A percentile compares a stretch with the other conserved stretches of the same genome.
phyloP scores from a whole-genome alignment of 2,113 vertebrate genomes.

The Melanostigma gelatinosum region DNA sequence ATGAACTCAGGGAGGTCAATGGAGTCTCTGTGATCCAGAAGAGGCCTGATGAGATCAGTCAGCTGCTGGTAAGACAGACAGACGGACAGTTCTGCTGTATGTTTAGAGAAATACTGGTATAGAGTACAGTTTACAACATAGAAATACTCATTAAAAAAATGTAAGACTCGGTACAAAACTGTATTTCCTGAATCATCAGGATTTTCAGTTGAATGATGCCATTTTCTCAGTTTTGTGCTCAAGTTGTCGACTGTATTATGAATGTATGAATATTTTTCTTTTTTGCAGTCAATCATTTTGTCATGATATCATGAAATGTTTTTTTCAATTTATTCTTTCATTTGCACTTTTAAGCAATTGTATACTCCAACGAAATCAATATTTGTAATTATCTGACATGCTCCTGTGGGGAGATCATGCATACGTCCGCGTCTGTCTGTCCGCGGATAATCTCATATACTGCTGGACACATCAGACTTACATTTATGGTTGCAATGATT shows the following conservation, averaged over 20 bases:
- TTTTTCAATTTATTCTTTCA: neutral
- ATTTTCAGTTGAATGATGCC: too few species aligned
- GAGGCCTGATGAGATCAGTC: constrained; percentile 96
- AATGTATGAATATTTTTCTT: neutral
- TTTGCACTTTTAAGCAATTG: neutral
- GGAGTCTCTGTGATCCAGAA: constrained; percentile 93
- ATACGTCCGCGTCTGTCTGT: too few species aligned
- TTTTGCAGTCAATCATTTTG: neutral
- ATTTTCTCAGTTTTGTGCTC: too few species aligned
- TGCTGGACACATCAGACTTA: too few species aligned
- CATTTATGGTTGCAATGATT: too few species aligned
- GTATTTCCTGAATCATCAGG: neutral
- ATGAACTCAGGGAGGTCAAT: constrained; percentile 96
- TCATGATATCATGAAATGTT: neutral
- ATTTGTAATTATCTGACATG: neutral
- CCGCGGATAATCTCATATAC: too few species aligned
- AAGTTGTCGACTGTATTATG: too few species aligned
- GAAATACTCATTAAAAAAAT: neutral
- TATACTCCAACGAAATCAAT: neutral
- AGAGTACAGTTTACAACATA: neutral
- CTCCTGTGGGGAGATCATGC: too few species aligned
- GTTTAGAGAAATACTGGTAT: neutral
- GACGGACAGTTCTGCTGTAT: neutral
- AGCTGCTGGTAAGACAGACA: constrained; percentile 88
- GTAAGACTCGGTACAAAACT: neutral